phyloP scores from a whole-genome alignment of 2,113 vertebrate genomes.

The Pyxicephalus adspersus region DNA sequence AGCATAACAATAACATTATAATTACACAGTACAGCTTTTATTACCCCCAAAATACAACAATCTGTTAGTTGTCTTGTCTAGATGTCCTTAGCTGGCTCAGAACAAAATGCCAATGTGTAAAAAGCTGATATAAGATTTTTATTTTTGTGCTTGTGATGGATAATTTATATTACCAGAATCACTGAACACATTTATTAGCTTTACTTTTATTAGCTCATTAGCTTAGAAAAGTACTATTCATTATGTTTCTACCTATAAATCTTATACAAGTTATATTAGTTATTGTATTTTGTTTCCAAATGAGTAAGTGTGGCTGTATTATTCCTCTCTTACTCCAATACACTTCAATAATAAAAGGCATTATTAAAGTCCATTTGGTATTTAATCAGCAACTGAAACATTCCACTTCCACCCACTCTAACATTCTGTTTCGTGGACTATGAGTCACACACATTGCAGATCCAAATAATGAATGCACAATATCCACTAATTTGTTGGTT shows the following conservation, averaged over 20 bases:
- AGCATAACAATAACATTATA: too few relatives aligned
- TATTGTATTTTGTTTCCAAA: background rate
- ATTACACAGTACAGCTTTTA: too few relatives aligned
- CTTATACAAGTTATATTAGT: background rate
- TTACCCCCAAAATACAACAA: too few relatives aligned
- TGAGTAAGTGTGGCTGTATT: background rate
- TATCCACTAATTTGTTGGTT: too few relatives aligned
- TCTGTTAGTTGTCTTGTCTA: too few relatives aligned
- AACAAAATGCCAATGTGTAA: too few relatives aligned
- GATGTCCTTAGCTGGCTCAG: too few relatives aligned
- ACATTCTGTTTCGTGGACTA: slow-evolving; percentile 21
- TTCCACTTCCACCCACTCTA: slow-evolving; percentile 17
- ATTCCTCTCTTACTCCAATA: background rate
- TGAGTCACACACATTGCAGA: slow-evolving; percentile 34
- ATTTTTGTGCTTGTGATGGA: too few relatives aligned
- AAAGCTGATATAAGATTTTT: too few relatives aligned
- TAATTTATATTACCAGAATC: too few relatives aligned
- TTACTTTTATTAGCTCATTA: background rate
- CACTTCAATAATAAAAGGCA: background rate
- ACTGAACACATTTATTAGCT: background rate
- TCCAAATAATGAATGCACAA: background rate
- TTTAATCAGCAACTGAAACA: slow-evolving; percentile 5
- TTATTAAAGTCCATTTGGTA: background rate
- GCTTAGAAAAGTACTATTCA: background rate
- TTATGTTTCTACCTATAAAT: background rate